These are phyloP conservation scores for Pyrgilauda ruficollis DNA, from an alignment of 2,113 vertebrate species.

Conservation along the genomic window DNA sequence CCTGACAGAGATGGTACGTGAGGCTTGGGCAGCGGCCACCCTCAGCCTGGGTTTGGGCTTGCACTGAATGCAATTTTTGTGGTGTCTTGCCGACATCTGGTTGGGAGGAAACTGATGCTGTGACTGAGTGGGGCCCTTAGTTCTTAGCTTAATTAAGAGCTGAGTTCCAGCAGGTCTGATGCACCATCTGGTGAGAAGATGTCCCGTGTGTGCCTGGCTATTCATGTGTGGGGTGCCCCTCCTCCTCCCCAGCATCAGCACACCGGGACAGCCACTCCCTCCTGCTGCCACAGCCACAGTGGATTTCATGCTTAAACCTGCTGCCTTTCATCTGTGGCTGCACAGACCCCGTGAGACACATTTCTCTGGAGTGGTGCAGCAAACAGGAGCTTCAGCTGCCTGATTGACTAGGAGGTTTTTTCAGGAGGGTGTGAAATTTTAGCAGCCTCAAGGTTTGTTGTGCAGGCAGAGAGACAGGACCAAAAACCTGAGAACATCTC, in stretches of 20 bases:
- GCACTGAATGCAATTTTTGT: not conserved
- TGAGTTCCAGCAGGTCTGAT: slow-evolving; percentile 10
- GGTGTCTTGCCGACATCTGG: not conserved
- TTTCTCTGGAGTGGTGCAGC: not conserved
- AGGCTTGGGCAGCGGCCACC: slow-evolving; percentile 9
- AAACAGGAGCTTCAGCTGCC: not conserved
- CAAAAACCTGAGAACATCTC: not conserved
- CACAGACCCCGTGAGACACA: not conserved
- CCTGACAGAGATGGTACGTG: not conserved
- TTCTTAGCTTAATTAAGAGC: slow-evolving; percentile 28
- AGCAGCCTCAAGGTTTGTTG: not conserved
- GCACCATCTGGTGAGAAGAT: slow-evolving; percentile 45
- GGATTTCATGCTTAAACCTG: not conserved
- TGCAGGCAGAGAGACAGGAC: not conserved
- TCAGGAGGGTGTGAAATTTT: not conserved
- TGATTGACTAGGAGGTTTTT: not conserved
- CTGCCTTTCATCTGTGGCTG: not conserved
- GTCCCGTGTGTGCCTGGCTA: not conserved
- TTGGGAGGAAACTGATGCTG: not conserved
- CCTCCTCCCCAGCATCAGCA: not conserved
- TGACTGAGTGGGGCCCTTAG: not conserved
- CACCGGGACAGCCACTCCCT: not conserved
- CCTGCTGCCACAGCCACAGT: not conserved
- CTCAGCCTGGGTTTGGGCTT: not conserved
- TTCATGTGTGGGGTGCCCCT: not conserved